Conservation (phyloP, 1,140 invertebrate genomes). For the Bathynomus jamesi region DNA sequence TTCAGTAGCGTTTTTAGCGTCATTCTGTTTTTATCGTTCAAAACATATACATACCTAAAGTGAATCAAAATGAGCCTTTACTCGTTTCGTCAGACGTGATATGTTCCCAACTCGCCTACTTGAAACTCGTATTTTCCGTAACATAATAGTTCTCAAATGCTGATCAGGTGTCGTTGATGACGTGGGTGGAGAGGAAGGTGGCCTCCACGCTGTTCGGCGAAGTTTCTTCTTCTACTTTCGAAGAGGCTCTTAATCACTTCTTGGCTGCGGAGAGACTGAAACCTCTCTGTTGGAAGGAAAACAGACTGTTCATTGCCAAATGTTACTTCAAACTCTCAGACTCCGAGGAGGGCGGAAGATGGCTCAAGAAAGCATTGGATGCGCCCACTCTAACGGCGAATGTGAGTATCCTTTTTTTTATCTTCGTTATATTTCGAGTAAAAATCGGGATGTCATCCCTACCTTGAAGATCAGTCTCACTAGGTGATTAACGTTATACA, state of each 20-base stretch:
- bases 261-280: constrained; percentile 56
- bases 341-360: constrained; percentile 6
- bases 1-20: too few relatives aligned
- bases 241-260: constrained; percentile 60
- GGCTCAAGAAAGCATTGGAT: constrained; percentile 17
- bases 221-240: constrained; percentile 54
- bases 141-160: too few relatives aligned
- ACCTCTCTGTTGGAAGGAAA: constrained; percentile 58
- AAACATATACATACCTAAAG: too few relatives aligned
- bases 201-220: constrained; percentile 60
- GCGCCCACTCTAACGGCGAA: constrained; percentile 20
- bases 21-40: too few relatives aligned
- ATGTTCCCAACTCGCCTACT: too few relatives aligned
- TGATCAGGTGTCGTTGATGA: constrained; percentile 34
- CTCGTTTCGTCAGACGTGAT: too few relatives aligned
- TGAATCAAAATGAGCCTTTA: too few relatives aligned
- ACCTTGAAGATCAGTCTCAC: too few relatives aligned
- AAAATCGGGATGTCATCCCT: too few relatives aligned
- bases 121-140: too few relatives aligned
- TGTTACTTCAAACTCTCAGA: constrained; percentile 48
- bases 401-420: constrained; percentile 10
- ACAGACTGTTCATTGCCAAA: constrained; percentile 61
- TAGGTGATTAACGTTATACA: too few relatives aligned
- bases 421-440: too few relatives aligned
- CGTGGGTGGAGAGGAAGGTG: constrained; percentile 63